Evolutionary conservation across 2,888 invertebrate species (phyloP).

Genomic region (Coleophora deauratella): DNA sequence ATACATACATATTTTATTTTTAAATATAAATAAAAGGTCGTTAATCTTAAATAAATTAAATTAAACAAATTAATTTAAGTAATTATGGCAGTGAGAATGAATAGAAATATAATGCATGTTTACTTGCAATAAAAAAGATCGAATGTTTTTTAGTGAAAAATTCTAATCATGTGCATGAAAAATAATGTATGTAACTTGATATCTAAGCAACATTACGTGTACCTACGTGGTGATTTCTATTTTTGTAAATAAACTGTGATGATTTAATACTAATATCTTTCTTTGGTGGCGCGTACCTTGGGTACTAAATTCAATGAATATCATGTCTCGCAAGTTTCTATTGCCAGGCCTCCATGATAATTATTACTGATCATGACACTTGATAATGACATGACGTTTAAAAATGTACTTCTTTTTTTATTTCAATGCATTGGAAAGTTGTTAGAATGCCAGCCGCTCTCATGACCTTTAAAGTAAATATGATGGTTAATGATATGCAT

Average conservation of each 20-base stretch:
- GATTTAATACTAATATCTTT: neutral
- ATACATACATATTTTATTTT: conserved; percentile 8
- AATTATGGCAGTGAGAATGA: conserved; percentile 30
- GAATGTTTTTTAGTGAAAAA: conserved; percentile 1
- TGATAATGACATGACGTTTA: no score
- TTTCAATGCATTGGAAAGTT: no score
- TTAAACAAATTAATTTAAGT: conserved; percentile 11
- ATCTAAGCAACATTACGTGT: conserved; percentile 33
- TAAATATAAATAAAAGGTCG: conserved; percentile 5
- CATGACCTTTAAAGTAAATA: conserved; percentile 38
- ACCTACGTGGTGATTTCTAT: conserved; percentile 41
- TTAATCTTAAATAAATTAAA: conserved; percentile 7
- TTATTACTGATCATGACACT: no score
- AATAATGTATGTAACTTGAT: conserved; percentile 30
- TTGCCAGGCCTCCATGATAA: no score
- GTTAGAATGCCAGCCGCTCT: conserved; percentile 30
- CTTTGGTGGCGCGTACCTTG: no score
- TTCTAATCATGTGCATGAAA: conserved; percentile 53
- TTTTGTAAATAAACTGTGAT: conserved; percentile 66
- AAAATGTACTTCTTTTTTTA: no score
- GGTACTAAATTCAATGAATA: no score
- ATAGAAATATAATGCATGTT: neutral
- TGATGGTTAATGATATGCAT: conserved; percentile 21
- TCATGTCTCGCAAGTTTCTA: no score
- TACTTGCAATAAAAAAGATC: neutral